Conservation (phyloP, 2,113 vertebrate species). For the Tetrao urogallus region DNA sequence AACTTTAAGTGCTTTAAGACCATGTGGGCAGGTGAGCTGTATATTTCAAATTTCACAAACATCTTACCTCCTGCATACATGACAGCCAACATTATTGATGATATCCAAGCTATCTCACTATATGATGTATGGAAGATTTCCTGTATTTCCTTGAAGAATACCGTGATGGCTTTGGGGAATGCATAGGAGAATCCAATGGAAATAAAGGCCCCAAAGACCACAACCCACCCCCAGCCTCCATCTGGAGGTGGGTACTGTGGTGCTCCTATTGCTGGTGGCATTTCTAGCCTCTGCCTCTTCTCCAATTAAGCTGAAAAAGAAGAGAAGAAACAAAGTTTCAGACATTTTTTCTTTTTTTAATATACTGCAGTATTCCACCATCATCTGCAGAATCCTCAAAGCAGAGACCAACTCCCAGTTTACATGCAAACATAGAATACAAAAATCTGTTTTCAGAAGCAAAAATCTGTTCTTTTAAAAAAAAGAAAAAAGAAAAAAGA, state of each 20-base stretch:
- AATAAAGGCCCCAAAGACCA: conserved; percentile 91
- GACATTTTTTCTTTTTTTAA: not conserved
- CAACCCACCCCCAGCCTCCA: conserved; percentile 96
- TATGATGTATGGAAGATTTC: conserved; percentile 87
- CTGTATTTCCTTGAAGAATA: conserved; percentile 98
- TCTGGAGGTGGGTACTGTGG: conserved; percentile 85
- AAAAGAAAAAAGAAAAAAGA: not conserved
- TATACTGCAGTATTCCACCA: not conserved
- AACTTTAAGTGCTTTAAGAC: not conserved
- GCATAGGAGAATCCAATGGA: conserved; percentile 98
- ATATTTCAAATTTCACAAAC: not conserved
- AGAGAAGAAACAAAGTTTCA: conserved; percentile 8
- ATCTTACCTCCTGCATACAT: conserved; percentile 98
- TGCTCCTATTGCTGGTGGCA: conserved; percentile 78
- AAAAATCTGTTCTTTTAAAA: not conserved
- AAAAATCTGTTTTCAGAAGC: not conserved
- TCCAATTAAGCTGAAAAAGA: conserved; percentile 51
- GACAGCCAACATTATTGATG: conserved; percentile 96
- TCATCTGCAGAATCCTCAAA: not conserved
- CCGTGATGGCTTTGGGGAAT: conserved; percentile 95
- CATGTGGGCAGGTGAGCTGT: not conserved
- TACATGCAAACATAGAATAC: not conserved
- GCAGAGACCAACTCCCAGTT: not conserved
- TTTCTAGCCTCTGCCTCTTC: conserved; percentile 67
- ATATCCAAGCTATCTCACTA: conserved; percentile 96